Evolutionary conservation across 2,113 vertebrate genomes (phyloP), one percentile per base, ranked within the genome.

Genomic region (Motacilla tschutschensis): DNA sequence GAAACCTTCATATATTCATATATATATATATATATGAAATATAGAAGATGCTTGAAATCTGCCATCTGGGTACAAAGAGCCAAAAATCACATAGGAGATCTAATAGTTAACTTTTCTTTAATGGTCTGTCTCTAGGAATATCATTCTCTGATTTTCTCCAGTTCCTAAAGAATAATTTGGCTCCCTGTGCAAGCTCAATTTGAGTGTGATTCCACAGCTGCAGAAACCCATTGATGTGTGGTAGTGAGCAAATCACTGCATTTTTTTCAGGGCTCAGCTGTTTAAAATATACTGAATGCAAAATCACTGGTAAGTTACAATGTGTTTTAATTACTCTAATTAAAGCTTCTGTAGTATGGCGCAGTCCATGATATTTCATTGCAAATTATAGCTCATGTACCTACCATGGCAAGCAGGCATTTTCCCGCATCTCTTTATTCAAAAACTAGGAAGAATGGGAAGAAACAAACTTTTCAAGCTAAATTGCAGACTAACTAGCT

Each of bases 241-340:
- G 69, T 85, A 78, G 93, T 89, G 90, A 96, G 91, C 90, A 94
- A 95, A 94, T 94, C 90, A 85, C 57, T 7, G 22, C 76, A 46
- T 94, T 96, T 96, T 95, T 90, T 94, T 79, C 83, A 89, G 93
- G 90, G 82, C 94, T 97, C 96, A 96, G 96, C 96, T 96, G 93
- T 96, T 96, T 96, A 93, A 97, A 96, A 93, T 83, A 84, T 31
- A 83, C 95, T 97, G 95, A 97, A 96, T 96, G 91, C 93, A 94
- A 95, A 97, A 95, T 96, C 95, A 94, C 82, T 93, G 95, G 92
- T 96, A 93, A 97, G 94, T 94, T 96, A 96, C 96, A 96, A 94
- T 96, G 91, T 96, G 90, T 95, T 96, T 92, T 96, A 97, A 97
- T 96, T 92, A 93, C 91, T 87, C 88, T 96, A 96, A 96, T 97